phyloP scores from a whole-genome alignment of 1,140 invertebrate genomes.

The Cydia fagiglandana region DNA sequence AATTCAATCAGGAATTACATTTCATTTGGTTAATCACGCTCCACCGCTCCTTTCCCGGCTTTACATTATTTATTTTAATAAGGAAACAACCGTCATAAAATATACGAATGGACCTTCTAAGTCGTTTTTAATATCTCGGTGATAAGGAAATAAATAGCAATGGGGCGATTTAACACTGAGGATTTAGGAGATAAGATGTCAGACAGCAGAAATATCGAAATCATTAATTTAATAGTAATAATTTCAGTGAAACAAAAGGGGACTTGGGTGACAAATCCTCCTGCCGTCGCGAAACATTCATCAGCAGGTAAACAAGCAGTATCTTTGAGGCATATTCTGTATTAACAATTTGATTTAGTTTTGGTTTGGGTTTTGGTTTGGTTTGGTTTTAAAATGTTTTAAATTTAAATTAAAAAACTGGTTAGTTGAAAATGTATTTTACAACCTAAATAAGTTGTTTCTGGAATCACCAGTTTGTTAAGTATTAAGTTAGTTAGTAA shows the following conservation, averaged over 20 bases:
- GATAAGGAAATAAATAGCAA: slow-evolving; percentile 14
- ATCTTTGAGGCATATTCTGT: neutral
- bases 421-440: no score
- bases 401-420: no score
- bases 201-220: slow-evolving; percentile 29
- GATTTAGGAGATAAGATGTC: slow-evolving; percentile 25
- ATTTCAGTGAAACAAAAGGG: slow-evolving; percentile 24
- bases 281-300: neutral
- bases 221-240: slow-evolving; percentile 22
- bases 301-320: slow-evolving; percentile 20
- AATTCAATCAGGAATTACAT: slow-evolving; percentile 42
- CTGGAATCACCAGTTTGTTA: no score
- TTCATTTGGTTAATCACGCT: slow-evolving; percentile 32
- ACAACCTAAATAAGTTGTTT: no score
- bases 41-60: slow-evolving; percentile 37
- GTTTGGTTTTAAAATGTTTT: no score
- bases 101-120: slow-evolving; percentile 8
- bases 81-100: slow-evolving; percentile 12
- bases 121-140: slow-evolving; percentile 22
- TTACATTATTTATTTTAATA: slow-evolving; percentile 49
- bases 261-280: slow-evolving; percentile 11
- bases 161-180: neutral
- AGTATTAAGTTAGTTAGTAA: no score
- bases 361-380: no score
- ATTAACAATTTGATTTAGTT: no score